Evolutionary conservation across 2,113 vertebrate genomes (phyloP), one percentile per base, ranked within the genome.

Genomic region (Colius striatus): DNA sequence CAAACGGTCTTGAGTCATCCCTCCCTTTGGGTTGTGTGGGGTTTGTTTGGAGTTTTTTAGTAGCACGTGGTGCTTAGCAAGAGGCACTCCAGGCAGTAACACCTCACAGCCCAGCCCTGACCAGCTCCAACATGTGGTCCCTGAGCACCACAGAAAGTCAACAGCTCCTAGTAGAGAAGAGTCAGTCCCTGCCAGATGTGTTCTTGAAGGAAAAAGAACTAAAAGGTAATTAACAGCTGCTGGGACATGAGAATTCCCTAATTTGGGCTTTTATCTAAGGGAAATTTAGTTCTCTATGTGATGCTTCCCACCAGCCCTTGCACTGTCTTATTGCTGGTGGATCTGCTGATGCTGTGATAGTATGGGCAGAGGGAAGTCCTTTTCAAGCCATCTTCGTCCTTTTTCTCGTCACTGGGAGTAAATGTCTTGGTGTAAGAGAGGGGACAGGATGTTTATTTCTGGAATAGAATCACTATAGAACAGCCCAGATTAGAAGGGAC

Each of bases 71-170:
- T 58, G 48, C 43, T 61, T 30, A 68, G 61, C 50, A 78, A 61
- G 14, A 77, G 66, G 19, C 22, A 13, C 17, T 21, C 32, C 51
- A 32, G 38, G 41, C 41, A 43, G 5, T 34, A 61, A 43, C 54
- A 57, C 61, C 61, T 84, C 6, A 0, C 43, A 67, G 48, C 47
- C n/a, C 1, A 1, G 14, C 54, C 80, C 45, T 1, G 2, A 34
- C 36, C 75, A 51, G 23, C 43, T 74, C 43, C 50, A 21, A 2
- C 3, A 0, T 10, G 19, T 45, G 45, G 51, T 68, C 51, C n/a
- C 36, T 11, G 38, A 84, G 29, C 45, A 60, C 62, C 26, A 8
- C 0, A 1, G 72, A 32, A 53, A 53, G 29, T 60, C 75, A 89
- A 6, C 38, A 82, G 1, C 29, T 76, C 50, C 38, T 50, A 11